A percentile compares a stretch with the other conserved stretches of the same genome.
Evolutionary conservation across 1,140 invertebrate species (phyloP).

Genomic region (Argopecten irradians): DNA sequence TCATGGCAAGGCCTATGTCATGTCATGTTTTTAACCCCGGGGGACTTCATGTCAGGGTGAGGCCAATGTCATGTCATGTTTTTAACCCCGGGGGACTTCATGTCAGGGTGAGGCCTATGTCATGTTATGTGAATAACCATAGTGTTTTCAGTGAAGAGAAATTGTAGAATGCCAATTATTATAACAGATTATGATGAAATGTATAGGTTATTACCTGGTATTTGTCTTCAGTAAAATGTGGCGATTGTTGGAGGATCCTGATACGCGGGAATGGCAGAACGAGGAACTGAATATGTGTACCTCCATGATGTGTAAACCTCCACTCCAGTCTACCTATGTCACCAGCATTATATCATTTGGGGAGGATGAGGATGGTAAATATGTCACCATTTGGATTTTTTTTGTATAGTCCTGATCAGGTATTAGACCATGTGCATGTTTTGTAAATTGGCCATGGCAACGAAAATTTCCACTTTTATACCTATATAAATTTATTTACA

Average conservation of each 20-base stretch:
- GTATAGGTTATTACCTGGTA: too few species aligned
- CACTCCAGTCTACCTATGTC: conserved; percentile 55
- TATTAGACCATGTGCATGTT: too few species aligned
- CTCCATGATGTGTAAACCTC: conserved; percentile 61
- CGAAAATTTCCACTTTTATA: too few species aligned
- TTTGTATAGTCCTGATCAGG: too few species aligned
- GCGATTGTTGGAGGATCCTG: conserved; percentile 54
- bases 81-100: background rate
- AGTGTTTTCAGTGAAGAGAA: too few species aligned
- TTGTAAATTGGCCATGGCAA: too few species aligned
- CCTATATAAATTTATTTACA: too few species aligned
- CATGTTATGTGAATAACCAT: background rate
- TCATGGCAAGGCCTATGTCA: background rate
- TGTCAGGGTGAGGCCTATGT: background rate
- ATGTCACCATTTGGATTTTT: too few species aligned
- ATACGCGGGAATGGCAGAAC: conserved; percentile 56
- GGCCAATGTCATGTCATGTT: background rate
- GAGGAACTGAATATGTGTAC: conserved; percentile 67
- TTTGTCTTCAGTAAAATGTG: conserved; percentile 61
- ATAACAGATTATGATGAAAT: too few species aligned
- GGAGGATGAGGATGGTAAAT: conserved; percentile 70
- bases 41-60: background rate
- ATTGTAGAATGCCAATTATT: too few species aligned
- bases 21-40: background rate
- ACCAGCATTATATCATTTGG: conserved; percentile 72